Evolutionary conservation across 64 coral and sea anemone species (phyloP).

Genomic region (Montipora sp.): DNA sequence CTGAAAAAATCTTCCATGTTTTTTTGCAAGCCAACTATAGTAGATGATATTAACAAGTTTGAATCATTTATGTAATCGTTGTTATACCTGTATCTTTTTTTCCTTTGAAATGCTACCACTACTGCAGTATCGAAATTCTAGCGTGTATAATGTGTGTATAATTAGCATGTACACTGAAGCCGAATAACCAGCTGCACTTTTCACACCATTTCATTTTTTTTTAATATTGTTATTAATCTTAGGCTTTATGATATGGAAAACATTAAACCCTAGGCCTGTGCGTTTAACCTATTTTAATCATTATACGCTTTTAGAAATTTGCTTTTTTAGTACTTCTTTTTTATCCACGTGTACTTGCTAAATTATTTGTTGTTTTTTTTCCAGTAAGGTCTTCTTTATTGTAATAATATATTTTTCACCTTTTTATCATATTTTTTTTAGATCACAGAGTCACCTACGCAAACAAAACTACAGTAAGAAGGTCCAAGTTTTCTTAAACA

Average conservation of each 20-base stretch:
- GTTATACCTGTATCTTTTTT: constrained; percentile 12
- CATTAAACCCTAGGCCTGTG: not conserved
- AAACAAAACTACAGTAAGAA: too few relatives aligned
- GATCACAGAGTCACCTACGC: too few relatives aligned
- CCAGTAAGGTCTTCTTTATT: too few relatives aligned
- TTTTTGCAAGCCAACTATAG: constrained; percentile 20
- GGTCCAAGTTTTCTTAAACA: too few relatives aligned
- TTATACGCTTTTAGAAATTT: not conserved
- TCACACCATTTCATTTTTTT: not conserved
- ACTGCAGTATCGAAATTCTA: constrained; percentile 17
- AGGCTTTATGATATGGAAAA: constrained; percentile 13
- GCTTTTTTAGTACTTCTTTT: not conserved
- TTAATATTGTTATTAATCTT: constrained; percentile 11
- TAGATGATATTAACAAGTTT: constrained; percentile 6
- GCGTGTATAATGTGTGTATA: not conserved
- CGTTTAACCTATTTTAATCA: constrained; percentile 15
- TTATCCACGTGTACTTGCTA: not conserved
- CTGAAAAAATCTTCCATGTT: not conserved
- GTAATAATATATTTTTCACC: too few relatives aligned
- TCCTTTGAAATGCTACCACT: constrained; percentile 9
- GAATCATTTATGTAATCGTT: constrained; percentile 6
- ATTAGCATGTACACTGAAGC: not conserved
- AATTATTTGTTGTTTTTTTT: too few relatives aligned
- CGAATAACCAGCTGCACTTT: constrained; percentile 9
- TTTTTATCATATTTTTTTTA: too few relatives aligned